Evolutionary conservation across 2,888 invertebrate species (phyloP), one percentile per base, ranked within the genome.

Genomic region (Drosophila parthenogenetica): DNA sequence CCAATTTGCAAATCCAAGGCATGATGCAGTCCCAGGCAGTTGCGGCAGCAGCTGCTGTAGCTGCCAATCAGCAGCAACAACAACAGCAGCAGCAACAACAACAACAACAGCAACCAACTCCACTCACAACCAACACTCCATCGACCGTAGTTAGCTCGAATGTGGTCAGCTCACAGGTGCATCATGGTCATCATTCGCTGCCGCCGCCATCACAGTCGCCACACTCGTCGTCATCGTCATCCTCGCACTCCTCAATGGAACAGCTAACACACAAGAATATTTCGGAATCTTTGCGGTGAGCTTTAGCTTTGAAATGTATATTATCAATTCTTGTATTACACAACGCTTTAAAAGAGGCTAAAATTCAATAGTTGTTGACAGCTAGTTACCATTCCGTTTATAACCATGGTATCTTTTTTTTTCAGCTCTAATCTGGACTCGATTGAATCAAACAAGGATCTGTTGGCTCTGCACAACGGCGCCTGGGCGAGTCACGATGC

Each of bases 391-490:
- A 29, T 8, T 35, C 13, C 13, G 35, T 13, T 13, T 35, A 11
- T 13, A 35, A 35, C 13, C 35, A 4, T 35, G 3, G 13, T 13
- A 3, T 35, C 4, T 4, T 35, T 11, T 35, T 22, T 7, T 37
- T 17, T 7, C 43, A 92, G 92, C 35, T 90, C 92, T 5, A 92
- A 91, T 77, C 77, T 92, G 66, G 92, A 92, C 59, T 90, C 91
- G 2, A 89, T 92, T 43, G 92, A 92, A 77, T 92, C 93, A 1
- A 95, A 95, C 80, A 95, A 95, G 87, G 95, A 95, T 90, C 91
- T 95, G 32, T 90, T 95, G 79, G 95, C 95, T 13, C 92, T 95
- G 61, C 95, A 95, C 81, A 95, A 95, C 89, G 95, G 95, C 16
- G 94, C 95, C 35, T 95, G 95, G 95, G 81, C 90, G 50, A 82